A percentile compares a stretch with the other conserved stretches of the same genome.
Evolutionary conservation across 2,888 invertebrate species (phyloP).

Genomic region (Andrena hattorfiana): DNA sequence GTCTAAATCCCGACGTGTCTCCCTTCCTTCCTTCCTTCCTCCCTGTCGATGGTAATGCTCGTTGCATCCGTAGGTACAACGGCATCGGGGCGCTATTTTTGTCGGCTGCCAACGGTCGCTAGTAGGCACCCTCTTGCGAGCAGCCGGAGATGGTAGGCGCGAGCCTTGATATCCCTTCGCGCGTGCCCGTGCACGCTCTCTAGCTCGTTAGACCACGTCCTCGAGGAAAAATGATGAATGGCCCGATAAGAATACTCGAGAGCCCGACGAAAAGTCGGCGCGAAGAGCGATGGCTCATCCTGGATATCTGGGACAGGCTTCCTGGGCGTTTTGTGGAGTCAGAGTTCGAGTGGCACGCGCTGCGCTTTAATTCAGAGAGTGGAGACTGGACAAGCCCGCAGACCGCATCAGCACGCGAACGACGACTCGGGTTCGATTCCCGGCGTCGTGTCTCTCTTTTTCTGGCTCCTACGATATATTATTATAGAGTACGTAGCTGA

Average conservation of each 20-base stretch:
- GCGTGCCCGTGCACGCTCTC: slow-evolving; percentile 35
- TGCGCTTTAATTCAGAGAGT: background rate
- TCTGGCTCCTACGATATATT: no score
- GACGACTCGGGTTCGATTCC: no score
- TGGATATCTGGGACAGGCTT: background rate
- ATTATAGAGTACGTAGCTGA: no score
- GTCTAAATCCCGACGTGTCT: slow-evolving; percentile 64
- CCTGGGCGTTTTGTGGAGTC: background rate
- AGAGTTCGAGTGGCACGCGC: background rate
- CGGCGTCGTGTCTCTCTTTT: no score
- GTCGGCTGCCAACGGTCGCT: slow-evolving; percentile 70
- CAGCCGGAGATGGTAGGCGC: slow-evolving; percentile 60
- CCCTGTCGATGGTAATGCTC: slow-evolving; percentile 58
- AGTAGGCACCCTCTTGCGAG: slow-evolving; percentile 72
- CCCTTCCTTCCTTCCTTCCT: slow-evolving; percentile 28
- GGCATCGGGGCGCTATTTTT: slow-evolving; percentile 74
- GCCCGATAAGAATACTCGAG: slow-evolving; percentile 38
- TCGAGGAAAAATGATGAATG: slow-evolving; percentile 43
- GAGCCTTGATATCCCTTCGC: slow-evolving; percentile 25
- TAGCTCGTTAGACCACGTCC: slow-evolving; percentile 36
- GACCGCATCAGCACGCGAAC: no score
- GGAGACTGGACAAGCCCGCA: no score
- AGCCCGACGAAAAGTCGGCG: slow-evolving; percentile 2
- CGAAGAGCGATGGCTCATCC: background rate
- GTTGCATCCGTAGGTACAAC: slow-evolving; percentile 63